Evolutionary conservation across 2,797 vertebrate genomes (phyloP).

Genomic region (Cetoscarus ocellatus): DNA sequence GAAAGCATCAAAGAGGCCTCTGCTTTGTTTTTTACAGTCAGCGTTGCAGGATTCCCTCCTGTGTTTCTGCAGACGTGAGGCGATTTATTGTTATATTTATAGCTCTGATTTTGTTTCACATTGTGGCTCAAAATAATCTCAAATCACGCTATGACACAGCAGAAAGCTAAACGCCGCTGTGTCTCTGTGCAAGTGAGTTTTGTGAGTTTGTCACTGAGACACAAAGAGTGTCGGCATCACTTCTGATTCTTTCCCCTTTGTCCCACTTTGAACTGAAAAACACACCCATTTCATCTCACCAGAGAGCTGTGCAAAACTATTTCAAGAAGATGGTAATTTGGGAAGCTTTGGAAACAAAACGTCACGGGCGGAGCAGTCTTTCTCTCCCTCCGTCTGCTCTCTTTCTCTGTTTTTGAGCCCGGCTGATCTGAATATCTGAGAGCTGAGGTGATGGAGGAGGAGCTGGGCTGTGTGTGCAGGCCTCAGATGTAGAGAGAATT

Average conservation of each 20-base stretch:
- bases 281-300: conserved; percentile 45
- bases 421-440: conserved; percentile 46
- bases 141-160: neutral
- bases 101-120: conserved; percentile 14
- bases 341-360: conserved; percentile 62
- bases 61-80: conserved; percentile 1
- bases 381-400: conserved; percentile 26
- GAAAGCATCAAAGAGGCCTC: conserved; percentile 14
- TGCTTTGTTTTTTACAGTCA: neutral
- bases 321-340: conserved; percentile 78
- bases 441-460: conserved; percentile 27
- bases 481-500: conserved; percentile 20
- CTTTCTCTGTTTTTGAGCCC: conserved; percentile 8
- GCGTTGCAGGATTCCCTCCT: conserved; percentile 11
- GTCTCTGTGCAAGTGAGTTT: neutral
- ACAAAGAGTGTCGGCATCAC: conserved; percentile 24
- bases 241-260: conserved; percentile 38
- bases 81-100: neutral
- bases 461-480: neutral
- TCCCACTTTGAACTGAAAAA: conserved; percentile 57
- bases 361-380: conserved; percentile 29
- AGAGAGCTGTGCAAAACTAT: conserved; percentile 58
- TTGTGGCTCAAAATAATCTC: conserved; percentile 9
- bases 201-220: neutral
- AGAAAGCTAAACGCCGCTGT: conserved; percentile 4